These are phyloP conservation scores for Cheiracanthium punctorium DNA, from an alignment of 2,888 invertebrate species.

Conservation along the genomic window DNA sequence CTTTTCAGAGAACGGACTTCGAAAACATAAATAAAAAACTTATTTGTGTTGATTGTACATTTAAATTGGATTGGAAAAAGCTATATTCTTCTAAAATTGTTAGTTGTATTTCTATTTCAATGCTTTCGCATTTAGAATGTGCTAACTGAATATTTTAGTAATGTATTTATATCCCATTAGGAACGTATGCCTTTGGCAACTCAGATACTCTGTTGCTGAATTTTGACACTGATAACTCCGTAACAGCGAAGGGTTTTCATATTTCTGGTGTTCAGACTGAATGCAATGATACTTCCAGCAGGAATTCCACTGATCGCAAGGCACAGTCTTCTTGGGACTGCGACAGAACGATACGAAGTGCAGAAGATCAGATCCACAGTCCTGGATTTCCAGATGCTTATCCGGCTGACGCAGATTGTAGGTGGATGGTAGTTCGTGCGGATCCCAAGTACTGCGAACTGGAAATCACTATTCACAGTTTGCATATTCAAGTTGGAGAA, in stretches of 20 bases:
- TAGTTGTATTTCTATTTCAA: too few relatives aligned
- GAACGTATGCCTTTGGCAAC: conserved; percentile 50
- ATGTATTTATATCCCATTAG: too few relatives aligned
- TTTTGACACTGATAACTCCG: conserved; percentile 44
- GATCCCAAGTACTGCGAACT: conserved; percentile 66
- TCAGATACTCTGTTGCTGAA: conserved; percentile 31
- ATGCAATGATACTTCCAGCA: conserved; percentile 17
- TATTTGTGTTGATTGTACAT: too few relatives aligned
- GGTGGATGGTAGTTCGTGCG: conserved; percentile 65
- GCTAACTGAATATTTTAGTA: not conserved
- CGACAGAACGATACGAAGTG: conserved; percentile 46
- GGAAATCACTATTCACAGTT: conserved; percentile 70
- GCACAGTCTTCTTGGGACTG: conserved; percentile 48
- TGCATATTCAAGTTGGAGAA: conserved; percentile 70
- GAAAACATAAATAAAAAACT: too few relatives aligned
- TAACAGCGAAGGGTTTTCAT: conserved; percentile 44
- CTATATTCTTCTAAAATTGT: too few relatives aligned
- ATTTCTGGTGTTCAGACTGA: conserved; percentile 29
- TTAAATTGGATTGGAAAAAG: too few relatives aligned
- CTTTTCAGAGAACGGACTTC: too few relatives aligned
- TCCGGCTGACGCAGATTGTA: conserved; percentile 69
- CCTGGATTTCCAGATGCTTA: conserved; percentile 70
- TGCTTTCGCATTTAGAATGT: too few relatives aligned
- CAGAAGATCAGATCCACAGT: conserved; percentile 66
- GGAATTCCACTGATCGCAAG: conserved; percentile 20